phyloP scores from a whole-genome alignment of 2,113 vertebrate species.

The Laterallus jamaicensis region DNA sequence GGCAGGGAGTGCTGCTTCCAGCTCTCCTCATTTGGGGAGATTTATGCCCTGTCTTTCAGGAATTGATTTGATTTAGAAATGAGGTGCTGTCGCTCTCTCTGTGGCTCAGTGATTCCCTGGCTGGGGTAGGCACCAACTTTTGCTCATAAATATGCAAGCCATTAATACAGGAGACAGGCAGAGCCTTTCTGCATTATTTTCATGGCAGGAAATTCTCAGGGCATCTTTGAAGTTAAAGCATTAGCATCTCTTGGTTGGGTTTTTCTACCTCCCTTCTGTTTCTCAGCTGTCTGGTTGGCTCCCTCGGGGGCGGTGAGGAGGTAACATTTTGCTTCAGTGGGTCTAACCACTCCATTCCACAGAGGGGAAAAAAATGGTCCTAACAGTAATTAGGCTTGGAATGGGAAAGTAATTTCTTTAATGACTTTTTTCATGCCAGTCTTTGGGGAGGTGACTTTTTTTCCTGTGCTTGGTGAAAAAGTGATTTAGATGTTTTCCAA shows the following conservation, averaged over 20 bases:
- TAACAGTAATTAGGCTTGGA: slow-evolving; percentile 25
- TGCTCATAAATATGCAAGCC: slow-evolving; percentile 44
- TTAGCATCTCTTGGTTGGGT: background rate
- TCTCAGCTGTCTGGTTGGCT: background rate
- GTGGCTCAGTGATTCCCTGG: background rate
- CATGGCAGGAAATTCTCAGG: slow-evolving; percentile 9
- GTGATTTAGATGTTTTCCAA: background rate
- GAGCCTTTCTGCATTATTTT: background rate
- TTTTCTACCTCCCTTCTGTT: background rate
- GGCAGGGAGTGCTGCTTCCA: background rate
- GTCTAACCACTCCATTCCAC: background rate
- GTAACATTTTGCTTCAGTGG: slow-evolving; percentile 28
- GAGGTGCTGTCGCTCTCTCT: background rate
- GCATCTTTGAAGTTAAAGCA: slow-evolving; percentile 28
- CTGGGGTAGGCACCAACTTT: background rate
- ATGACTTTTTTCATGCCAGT: background rate
- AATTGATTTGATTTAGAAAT: background rate
- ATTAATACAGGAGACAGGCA: slow-evolving; percentile 9
- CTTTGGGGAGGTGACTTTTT: slow-evolving; percentile 36
- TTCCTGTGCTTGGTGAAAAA: background rate
- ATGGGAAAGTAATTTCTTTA: slow-evolving; percentile 47
- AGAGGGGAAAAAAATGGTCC: background rate
- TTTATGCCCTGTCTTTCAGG: background rate
- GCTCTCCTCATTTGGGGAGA: background rate
- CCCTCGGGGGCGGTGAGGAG: background rate